These are phyloP conservation scores for Sylvilagus floridanus DNA, from an alignment of 2,797 vertebrate species.

Conservation along the genomic window DNA sequence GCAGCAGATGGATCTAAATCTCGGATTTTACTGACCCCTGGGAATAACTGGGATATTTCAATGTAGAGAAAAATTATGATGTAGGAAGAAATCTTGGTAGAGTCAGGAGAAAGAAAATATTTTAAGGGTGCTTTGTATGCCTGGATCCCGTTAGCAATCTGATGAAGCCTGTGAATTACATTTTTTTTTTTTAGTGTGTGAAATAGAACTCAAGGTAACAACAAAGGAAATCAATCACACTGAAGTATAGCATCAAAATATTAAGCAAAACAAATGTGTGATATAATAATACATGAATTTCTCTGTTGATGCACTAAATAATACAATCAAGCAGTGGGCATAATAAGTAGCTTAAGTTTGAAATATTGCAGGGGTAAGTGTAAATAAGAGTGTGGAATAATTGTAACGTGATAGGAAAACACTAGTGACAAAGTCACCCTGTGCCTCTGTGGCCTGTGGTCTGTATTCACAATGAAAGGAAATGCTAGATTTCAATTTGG, in stretches of 20 bases:
- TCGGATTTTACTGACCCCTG: neutral
- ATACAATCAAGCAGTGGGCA: neutral
- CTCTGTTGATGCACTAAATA: neutral
- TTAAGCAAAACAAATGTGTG: conserved; percentile 36
- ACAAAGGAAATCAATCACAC: conserved; percentile 58
- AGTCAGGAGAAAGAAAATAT: conserved; percentile 11
- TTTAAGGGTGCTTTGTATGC: conserved; percentile 28
- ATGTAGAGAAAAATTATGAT: neutral
- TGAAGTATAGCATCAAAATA: conserved; percentile 5
- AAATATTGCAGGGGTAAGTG: neutral
- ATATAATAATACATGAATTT: neutral
- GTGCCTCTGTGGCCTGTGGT: neutral
- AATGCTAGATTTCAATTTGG: neutral
- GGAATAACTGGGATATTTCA: conserved; percentile 13
- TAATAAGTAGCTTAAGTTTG: neutral
- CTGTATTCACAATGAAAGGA: neutral
- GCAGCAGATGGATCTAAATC: neutral
- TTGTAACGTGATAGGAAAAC: neutral
- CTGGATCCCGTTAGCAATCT: neutral
- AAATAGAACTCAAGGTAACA: conserved; percentile 32
- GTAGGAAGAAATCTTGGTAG: conserved; percentile 31
- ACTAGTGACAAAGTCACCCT: neutral
- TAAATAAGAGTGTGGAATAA: conserved; percentile 42
- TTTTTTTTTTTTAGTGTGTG: conserved; percentile 19
- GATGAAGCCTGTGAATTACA: conserved; percentile 23